Conservation (phyloP, 2,113 vertebrate species). For the Odontesthes bonariensis region DNA sequence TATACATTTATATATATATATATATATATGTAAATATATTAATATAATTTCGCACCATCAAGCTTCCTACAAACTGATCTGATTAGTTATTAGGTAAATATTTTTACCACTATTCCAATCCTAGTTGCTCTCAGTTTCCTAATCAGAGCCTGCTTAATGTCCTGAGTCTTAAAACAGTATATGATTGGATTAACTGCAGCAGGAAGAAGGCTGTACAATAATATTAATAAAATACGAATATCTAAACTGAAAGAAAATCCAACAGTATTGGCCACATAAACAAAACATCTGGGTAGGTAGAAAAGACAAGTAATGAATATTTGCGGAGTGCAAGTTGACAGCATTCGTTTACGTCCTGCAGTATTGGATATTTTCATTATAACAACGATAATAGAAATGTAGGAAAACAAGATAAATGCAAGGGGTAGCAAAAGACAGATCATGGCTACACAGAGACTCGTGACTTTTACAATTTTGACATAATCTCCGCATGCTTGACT, state of each 20-base stretch:
- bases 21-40: background rate
- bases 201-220: slow-evolving; percentile 79
- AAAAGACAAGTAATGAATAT: slow-evolving; percentile 78
- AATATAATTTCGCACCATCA: background rate
- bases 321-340: slow-evolving; percentile 78
- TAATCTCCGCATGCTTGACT: slow-evolving; percentile 62
- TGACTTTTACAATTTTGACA: background rate
- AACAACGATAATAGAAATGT: slow-evolving; percentile 56
- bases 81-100: background rate
- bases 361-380: slow-evolving; percentile 68
- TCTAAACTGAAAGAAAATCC: slow-evolving; percentile 66
- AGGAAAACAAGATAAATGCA: slow-evolving; percentile 75
- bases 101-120: slow-evolving; percentile 34
- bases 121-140: slow-evolving; percentile 51
- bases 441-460: slow-evolving; percentile 57
- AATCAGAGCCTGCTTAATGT: slow-evolving; percentile 68
- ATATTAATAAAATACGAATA: slow-evolving; percentile 62
- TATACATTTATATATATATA: too few relatives aligned
- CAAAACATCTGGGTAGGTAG: slow-evolving; percentile 78
- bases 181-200: slow-evolving; percentile 78
- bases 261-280: slow-evolving; percentile 60
- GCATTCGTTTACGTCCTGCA: slow-evolving; percentile 53
- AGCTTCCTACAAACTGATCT: background rate
- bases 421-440: slow-evolving; percentile 73
- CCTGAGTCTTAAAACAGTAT: slow-evolving; percentile 78